Evolutionary conservation across 1,140 invertebrate species (phyloP), one percentile per base, ranked within the genome.

Genomic region (Copidosoma floridanum): DNA sequence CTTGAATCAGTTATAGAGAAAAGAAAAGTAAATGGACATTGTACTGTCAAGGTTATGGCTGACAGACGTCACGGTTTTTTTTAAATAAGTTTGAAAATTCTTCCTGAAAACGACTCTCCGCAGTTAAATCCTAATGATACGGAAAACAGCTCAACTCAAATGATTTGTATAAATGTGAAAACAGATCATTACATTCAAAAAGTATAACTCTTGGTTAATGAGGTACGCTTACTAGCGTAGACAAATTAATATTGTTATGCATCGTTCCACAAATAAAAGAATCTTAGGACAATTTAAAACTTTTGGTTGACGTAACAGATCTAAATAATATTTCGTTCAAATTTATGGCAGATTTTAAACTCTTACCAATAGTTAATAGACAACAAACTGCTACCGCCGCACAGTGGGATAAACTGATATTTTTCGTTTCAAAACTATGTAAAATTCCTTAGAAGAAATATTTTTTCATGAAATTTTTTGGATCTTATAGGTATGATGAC

Each of bases 311-410:
- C 14, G 7, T 60, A 24, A 60, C 48, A 37, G 37, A 44, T 14
- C 44, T 60, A 16, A 61, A 61, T 54, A 37, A 52, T 24, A 61
- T 61, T 37, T 26, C 50, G 27, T 54, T 61, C 20, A 53, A 61
- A 27, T 61, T 61, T 46, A 43, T 54, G 10, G 4, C 58, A 5
- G 58, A 61, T 53, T 61, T 61, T 29, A 61, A 61, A 61, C 48
- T 61, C 21, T 40, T 61, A 23, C 11, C 54, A 27, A 47, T 61
- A 37, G 26, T 61, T 7, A 61, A 61, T 53, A 51, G 58, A 10
- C 51, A 54, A 38, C 58, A 61, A 61, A 61, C 58, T 35, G 58
- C 58, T 2, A 38, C 57, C 14, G 35, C 57, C n/a, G 53, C 48
- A n/a, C n/a, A n/a, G n/a, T n/a, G n/a, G n/a, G n/a, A n/a, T n/a